Conservation (phyloP, 2,113 vertebrate genomes). For the Eulemur macaco region DNA sequence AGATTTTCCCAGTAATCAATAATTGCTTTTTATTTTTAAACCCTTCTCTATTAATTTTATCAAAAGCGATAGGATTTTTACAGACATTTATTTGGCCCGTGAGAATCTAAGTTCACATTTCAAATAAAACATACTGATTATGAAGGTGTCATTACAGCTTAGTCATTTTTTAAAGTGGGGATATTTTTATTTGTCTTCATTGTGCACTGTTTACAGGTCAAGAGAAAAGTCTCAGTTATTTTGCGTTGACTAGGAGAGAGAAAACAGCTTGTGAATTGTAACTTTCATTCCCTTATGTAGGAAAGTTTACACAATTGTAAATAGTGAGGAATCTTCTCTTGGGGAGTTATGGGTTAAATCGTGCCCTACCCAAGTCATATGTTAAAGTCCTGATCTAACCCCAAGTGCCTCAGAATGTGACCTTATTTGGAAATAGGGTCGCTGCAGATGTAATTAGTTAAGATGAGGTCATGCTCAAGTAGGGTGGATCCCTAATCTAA, state of each 20-base stretch:
- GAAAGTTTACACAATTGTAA: background rate
- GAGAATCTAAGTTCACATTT: background rate
- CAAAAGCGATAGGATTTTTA: background rate
- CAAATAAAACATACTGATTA: conserved; percentile 2
- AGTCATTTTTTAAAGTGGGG: background rate
- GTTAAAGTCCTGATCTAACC: background rate
- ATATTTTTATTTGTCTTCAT: background rate
- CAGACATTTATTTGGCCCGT: background rate
- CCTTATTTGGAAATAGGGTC: background rate
- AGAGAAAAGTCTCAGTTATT: background rate
- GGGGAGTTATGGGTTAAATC: background rate
- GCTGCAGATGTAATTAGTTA: background rate
- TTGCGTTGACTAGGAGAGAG: background rate
- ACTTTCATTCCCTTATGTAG: background rate
- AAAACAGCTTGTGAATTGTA: background rate
- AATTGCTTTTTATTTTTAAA: background rate
- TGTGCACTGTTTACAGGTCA: background rate
- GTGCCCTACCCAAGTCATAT: background rate
- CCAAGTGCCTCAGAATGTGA: background rate
- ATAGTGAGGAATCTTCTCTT: background rate
- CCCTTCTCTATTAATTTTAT: background rate
- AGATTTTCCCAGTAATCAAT: background rate
- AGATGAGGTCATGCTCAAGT: background rate
- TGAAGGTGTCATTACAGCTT: background rate
- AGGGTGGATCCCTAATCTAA: background rate